Conservation (phyloP, 2,888 invertebrate species). For the Thyatira batis region DNA sequence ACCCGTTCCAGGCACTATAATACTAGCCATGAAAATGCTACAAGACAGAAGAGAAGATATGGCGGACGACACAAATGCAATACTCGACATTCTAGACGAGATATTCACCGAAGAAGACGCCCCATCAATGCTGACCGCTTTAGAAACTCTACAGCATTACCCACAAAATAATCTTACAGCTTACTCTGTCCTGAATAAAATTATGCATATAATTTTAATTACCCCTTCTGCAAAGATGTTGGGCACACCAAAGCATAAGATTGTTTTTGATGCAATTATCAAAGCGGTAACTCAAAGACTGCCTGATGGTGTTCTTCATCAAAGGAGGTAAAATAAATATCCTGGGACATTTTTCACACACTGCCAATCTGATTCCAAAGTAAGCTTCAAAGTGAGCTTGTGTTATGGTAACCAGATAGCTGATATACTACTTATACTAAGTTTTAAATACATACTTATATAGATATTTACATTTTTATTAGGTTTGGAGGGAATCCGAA, state of each 20-base stretch:
- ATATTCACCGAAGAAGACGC: neutral
- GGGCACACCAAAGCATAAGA: neutral
- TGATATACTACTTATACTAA: no score
- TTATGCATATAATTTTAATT: neutral
- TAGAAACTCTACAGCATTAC: neutral
- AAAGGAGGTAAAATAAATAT: no score
- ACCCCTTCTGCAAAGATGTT: neutral
- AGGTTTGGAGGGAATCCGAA: no score
- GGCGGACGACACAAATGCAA: neutral
- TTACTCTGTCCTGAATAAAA: neutral
- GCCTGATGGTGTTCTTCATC: neutral
- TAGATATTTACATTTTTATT: no score
- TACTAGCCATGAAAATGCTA: neutral
- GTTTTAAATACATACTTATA: no score
- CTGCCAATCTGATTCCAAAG: no score
- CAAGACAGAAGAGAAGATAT: neutral
- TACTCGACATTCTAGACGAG: neutral
- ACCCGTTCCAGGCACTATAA: neutral
- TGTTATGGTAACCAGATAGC: no score
- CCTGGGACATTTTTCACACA: no score
- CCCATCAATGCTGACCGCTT: neutral
- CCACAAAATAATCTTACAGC: neutral
- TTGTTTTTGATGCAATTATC: neutral
- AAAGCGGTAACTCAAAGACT: neutral
- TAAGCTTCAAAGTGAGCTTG: no score